Evolutionary conservation across 2,888 invertebrate genomes (phyloP), one percentile per base, ranked within the genome.

Genomic region (Lasioglossum calceatum): DNA sequence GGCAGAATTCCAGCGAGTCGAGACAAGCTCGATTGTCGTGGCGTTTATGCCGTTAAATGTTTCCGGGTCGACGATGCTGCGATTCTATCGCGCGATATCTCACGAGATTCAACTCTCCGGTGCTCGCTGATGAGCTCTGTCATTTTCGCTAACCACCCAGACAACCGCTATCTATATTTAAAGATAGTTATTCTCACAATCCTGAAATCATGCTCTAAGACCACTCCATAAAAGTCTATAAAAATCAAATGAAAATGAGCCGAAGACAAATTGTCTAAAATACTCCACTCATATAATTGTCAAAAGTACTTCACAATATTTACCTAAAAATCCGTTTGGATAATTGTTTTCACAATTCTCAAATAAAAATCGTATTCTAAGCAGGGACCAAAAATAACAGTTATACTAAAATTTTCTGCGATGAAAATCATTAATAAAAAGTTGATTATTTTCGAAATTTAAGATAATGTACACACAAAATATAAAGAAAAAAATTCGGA

Each of bases 21-120:
- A 61, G 61, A 14, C 61, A 27, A 58, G 58, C n/a, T 27, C 76
- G 58, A 76, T 42, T 75, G 75, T 58, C n/a, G 75, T 39, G n/a
- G 27, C n/a, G 61, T 61, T 76, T 76, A 58, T 61, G 54, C 39
- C 75, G 58, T 54, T 39, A 50, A 61, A 61, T 61, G 61, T 44
- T 77, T 32, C 27, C 76, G 58, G 39, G 58, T 76, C 76, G 76
- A 61, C 75, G 42, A 70, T 23, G 10, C 39, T 42, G 70, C 70
- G 39, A 36, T 67, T 36, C 36, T 67, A 36, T 42, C 39, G 23
- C 70, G 42, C 39, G 70, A 42, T n/a, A 36, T 39, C 39, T 70
- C 39, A 12, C 39, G 70, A 64, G 61, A 64, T 32, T 64, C 61
- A 64, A 64, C 61, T 16, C 61, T 64, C 61, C 61, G 32, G 61